Base-by-base conservation (phyloP, 1,140 invertebrate species). In the Augochlora pura region DNA sequence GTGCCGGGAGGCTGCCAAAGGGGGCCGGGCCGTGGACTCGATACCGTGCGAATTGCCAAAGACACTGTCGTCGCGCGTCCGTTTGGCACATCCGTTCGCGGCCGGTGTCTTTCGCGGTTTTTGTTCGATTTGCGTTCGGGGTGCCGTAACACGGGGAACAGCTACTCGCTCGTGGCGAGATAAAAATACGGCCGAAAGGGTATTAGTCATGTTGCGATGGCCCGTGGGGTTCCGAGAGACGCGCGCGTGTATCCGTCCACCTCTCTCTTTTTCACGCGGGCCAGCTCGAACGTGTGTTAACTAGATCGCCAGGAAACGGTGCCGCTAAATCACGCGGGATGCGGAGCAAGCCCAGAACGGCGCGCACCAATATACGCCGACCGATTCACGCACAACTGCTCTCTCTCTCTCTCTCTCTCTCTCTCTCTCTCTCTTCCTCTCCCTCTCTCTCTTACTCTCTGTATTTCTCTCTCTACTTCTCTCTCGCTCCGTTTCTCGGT, bases 21-120 rank as follows among this genome's bases (percentile, higher is more conserved):
- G 16, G 16, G 49, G 16, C 21, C 49, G 49, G 14, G 42, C 10
- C 21, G 21, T 6, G 9, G 21, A 14, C 32, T 38, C 49, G 54
- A 60, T 60, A 71, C 32, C 54, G 5, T 9, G 42, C 64, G 63
- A 62, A 80, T 62, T 14, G 73, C 23, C 79, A 52, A 80, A 77
- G 70, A 84, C 63, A 66, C 64, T 62, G 65, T 80, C 76, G 86
- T 84, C 86, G 80, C 86, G 32, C 86, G 86, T 89, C 86, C 83
- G 88, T 89, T 90, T 86, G 81, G 73, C 84, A 88, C 87, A 90
- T 90, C 88, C 89, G 89, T 89, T 88, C 86, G 83, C 85, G 85
- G 73, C 16, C 80, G 85, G 75, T 59, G 81, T 66, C 14, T 32
- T 75, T 78, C 57, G 18, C 27, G 14, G 14, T 38, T 32, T 27